phyloP scores from a whole-genome alignment of 2,113 vertebrate species.

The Chaetodon auriga region DNA sequence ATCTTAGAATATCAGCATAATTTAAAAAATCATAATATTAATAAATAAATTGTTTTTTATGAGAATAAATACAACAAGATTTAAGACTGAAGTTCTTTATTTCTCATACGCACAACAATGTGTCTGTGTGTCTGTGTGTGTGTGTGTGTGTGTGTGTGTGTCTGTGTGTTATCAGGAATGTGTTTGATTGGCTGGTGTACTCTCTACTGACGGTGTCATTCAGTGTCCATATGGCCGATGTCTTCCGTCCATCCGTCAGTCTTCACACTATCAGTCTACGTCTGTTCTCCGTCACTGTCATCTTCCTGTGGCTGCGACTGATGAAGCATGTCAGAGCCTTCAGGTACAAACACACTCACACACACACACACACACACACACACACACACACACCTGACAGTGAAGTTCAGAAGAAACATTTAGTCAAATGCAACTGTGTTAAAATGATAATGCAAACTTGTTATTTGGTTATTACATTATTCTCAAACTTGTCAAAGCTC shows the following conservation, averaged over 20 bases:
- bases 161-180: slow-evolving; percentile 66
- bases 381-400: no score
- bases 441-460: no score
- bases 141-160: not conserved
- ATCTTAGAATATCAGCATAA: no score
- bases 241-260: slow-evolving; percentile 39
- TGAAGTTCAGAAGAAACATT: no score
- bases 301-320: slow-evolving; percentile 83
- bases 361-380: not conserved
- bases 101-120: no score
- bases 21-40: no score
- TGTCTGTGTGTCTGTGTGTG: not conserved
- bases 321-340: slow-evolving; percentile 84
- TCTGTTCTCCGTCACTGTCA: slow-evolving; percentile 76
- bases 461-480: no score
- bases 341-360: slow-evolving; percentile 66
- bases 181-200: slow-evolving; percentile 82
- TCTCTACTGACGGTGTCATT: slow-evolving; percentile 67
- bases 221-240: slow-evolving; percentile 68
- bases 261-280: slow-evolving; percentile 64
- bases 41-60: no score
- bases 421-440: no score
- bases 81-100: no score
- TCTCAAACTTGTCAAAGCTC: no score
- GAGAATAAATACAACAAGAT: no score